A percentile compares a stretch with the other conserved stretches of the same genome.
Conservation (phyloP, 1,140 invertebrate genomes). For the Drosophila melanica region DNA sequence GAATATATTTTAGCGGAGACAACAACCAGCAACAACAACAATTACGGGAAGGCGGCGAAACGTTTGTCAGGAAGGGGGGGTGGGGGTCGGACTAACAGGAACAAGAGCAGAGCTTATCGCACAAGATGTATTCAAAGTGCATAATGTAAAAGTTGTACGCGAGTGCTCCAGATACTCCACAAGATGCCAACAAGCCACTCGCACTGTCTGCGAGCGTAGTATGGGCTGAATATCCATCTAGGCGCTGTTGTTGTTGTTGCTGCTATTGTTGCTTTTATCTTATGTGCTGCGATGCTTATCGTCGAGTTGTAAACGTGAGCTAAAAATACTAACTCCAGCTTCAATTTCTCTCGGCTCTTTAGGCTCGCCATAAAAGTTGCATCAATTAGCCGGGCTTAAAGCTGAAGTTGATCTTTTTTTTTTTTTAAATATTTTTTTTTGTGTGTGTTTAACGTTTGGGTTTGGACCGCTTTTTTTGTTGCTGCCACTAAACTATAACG, state of each 20-base stretch:
- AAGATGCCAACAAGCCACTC: conserved; percentile 39
- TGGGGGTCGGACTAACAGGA: not conserved
- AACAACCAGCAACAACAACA: conserved; percentile 42
- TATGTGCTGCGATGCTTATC: conserved; percentile 79
- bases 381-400: conserved; percentile 71
- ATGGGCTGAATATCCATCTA: not conserved
- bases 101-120: conserved; percentile 60
- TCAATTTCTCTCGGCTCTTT: conserved; percentile 13
- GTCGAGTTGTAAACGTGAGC: conserved; percentile 72
- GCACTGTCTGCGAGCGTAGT: not conserved
- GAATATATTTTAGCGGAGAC: conserved; percentile 77
- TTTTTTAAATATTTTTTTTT: conserved; percentile 12
- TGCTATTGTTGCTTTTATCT: conserved; percentile 63
- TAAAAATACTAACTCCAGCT: conserved; percentile 63
- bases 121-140: conserved; percentile 79
- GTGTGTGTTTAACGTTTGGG: conserved; percentile 10
- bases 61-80: no score
- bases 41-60: not conserved
- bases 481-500: conserved; percentile 83
- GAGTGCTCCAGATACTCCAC: conserved; percentile 73
- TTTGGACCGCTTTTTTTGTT: conserved; percentile 70
- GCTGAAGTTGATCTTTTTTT: conserved; percentile 50
- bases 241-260: conserved; percentile 31
- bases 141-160: conserved; percentile 79
- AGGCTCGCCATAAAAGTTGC: conserved; percentile 66